Conservation (phyloP, 1,140 invertebrate species). For the Heliconius hermathena region DNA sequence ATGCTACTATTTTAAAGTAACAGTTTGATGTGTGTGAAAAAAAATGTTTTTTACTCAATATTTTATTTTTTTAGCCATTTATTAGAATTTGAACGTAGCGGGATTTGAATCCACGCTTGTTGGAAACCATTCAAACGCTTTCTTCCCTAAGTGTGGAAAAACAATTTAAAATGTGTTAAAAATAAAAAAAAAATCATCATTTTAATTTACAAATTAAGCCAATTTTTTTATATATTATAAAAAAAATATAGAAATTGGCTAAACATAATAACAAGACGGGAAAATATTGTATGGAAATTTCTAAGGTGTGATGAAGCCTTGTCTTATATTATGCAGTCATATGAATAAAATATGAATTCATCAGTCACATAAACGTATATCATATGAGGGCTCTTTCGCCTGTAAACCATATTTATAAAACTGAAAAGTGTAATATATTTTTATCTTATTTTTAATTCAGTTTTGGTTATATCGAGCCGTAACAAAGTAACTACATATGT, state of each 20-base stretch:
- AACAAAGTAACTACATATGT: no score
- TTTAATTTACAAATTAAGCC: no score
- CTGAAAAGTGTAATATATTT: background rate
- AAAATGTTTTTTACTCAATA: background rate
- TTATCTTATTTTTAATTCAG: background rate
- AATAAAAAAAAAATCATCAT: no score
- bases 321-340: constrained; percentile 48
- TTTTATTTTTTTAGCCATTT: no score
- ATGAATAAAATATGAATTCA: constrained; percentile 72
- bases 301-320: background rate
- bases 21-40: background rate
- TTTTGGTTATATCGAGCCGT: no score
- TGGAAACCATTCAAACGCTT: no score
- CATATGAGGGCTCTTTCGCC: background rate
- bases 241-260: constrained; percentile 47
- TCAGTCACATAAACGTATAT: constrained; percentile 43
- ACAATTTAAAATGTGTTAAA: no score
- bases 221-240: no score
- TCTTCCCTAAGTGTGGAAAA: no score
- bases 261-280: constrained; percentile 22
- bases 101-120: no score
- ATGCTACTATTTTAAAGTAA: constrained; percentile 26
- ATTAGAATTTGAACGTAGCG: no score
- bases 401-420: background rate
- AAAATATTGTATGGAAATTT: constrained; percentile 34